Evolutionary conservation across 2,113 vertebrate genomes (phyloP).

Genomic region (Passer montanus): DNA sequence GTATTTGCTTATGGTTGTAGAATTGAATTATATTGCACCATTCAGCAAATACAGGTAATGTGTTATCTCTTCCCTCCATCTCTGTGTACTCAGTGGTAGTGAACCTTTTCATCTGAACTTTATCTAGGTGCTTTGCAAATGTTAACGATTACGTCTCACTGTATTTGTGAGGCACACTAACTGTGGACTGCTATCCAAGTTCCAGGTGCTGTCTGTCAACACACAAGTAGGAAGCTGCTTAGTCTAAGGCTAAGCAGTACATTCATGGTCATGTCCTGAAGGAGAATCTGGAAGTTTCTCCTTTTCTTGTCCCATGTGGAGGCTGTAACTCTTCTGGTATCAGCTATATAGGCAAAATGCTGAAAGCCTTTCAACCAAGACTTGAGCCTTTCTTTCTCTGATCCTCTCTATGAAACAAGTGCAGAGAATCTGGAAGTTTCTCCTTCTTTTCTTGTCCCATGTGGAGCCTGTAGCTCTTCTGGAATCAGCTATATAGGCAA

Average conservation of each 20-base stretch:
- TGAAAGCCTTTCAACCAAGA: not conserved
- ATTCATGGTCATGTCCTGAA: not conserved
- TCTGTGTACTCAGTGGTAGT: not conserved
- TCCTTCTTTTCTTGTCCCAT: not conserved
- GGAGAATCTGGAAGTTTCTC: not conserved
- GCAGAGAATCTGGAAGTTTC: not conserved
- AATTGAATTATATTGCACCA: not conserved
- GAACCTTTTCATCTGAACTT: conserved; percentile 20
- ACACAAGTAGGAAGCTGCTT: not conserved
- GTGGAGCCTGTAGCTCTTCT: not conserved
- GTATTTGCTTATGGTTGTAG: not conserved
- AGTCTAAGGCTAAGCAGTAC: not conserved
- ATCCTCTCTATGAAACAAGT: not conserved
- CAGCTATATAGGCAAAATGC: not conserved
- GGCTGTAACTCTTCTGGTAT: not conserved
- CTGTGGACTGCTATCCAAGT: not conserved
- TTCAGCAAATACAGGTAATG: not conserved
- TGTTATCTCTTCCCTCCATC: not conserved
- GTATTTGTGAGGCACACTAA: not conserved
- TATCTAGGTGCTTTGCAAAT: not conserved
- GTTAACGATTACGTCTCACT: not conserved
- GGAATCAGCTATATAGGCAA: not conserved
- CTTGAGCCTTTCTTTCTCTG: not conserved
- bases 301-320: not conserved
- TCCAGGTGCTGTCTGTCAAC: not conserved